Conservation (phyloP, 2,797 vertebrate species). For the Lepilemur septentrionalis region DNA sequence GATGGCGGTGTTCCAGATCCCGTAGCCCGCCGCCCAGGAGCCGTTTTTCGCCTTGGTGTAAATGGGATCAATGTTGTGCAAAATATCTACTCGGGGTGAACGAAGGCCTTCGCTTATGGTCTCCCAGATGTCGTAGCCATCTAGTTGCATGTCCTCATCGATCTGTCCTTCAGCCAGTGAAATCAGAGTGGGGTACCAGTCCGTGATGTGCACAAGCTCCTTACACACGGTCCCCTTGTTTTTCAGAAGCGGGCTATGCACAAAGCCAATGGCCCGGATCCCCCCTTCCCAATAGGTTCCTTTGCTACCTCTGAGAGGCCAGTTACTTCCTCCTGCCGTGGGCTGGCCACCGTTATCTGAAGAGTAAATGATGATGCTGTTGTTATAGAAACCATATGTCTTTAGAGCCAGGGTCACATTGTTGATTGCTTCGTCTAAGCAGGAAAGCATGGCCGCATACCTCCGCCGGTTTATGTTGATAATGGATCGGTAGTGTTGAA, state of each 20-base stretch:
- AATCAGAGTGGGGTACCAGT: slow-evolving; percentile 98
- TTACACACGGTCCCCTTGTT: slow-evolving; percentile 92
- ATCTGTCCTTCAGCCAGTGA: slow-evolving; percentile 93
- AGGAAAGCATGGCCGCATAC: slow-evolving; percentile 97
- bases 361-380: slow-evolving; percentile 95
- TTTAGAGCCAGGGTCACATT: slow-evolving; percentile 94
- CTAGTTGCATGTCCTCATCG: slow-evolving; percentile 92
- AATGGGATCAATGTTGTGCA: slow-evolving; percentile 98
- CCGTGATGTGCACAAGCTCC: slow-evolving; percentile 96
- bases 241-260: slow-evolving; percentile 94
- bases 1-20: slow-evolving; percentile 96
- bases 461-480: slow-evolving; percentile 92
- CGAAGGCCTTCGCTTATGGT: slow-evolving; percentile 95
- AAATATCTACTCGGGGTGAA: slow-evolving; percentile 94
- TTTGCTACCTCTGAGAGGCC: slow-evolving; percentile 97
- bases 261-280: slow-evolving; percentile 95
- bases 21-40: slow-evolving; percentile 95
- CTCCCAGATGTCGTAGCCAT: slow-evolving; percentile 98
- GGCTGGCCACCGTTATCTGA: slow-evolving; percentile 98
- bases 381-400: slow-evolving; percentile 93
- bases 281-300: slow-evolving; percentile 98
- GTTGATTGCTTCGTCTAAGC: slow-evolving; percentile 94
- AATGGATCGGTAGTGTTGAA: slow-evolving; percentile 94
- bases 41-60: slow-evolving; percentile 95
- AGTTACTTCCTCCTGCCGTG: slow-evolving; percentile 94